These are phyloP conservation scores for Tenthredo notha DNA, from an alignment of 2,888 invertebrate species.

Conservation along the genomic window DNA sequence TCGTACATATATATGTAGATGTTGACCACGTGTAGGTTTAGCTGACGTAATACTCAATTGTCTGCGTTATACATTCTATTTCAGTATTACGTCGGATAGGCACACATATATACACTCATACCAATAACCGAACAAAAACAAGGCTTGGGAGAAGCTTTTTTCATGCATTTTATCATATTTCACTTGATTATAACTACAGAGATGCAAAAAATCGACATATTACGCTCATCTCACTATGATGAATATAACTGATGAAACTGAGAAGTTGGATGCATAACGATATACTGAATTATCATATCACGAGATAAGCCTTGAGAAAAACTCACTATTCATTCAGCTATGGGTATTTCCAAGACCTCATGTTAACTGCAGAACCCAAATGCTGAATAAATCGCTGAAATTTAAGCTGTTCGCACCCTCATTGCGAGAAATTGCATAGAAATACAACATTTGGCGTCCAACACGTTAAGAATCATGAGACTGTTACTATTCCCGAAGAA, in stretches of 20 bases:
- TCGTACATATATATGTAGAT: background rate
- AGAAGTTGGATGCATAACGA: background rate
- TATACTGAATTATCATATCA: background rate
- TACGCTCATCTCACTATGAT: background rate
- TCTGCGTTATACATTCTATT: background rate
- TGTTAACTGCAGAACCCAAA: too few species aligned
- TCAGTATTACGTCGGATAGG: background rate
- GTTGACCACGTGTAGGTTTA: constrained; percentile 13
- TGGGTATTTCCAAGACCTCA: background rate
- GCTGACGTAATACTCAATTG: constrained; percentile 33
- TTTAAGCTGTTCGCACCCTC: too few species aligned
- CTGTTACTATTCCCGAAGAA: too few species aligned
- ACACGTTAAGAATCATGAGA: too few species aligned
- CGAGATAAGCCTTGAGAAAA: background rate
- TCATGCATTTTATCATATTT: background rate
- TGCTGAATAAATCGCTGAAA: too few species aligned
- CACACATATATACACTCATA: background rate
- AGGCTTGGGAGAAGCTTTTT: background rate
- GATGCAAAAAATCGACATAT: background rate
- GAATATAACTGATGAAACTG: background rate
- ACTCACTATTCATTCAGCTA: background rate
- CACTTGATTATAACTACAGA: background rate
- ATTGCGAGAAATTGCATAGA: too few species aligned
- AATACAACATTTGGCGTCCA: too few species aligned
- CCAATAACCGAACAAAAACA: background rate